Percentiles rank a stretch among this genome's conserved stretches.
Evolutionary conservation across 1,140 invertebrate species (phyloP).

Genomic region (Piezodorus guildinii): DNA sequence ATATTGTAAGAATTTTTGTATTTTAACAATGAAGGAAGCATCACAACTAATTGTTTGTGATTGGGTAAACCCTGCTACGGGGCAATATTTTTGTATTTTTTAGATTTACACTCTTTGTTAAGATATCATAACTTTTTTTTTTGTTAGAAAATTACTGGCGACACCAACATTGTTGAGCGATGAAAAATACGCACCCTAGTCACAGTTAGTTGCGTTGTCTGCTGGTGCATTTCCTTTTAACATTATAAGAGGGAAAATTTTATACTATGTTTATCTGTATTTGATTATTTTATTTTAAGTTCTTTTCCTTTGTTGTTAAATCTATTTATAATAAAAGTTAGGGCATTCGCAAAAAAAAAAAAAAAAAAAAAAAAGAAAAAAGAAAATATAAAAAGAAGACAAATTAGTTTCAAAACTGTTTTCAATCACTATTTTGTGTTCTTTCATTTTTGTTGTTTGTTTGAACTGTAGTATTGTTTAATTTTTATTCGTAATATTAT

Average conservation of each 20-base stretch:
- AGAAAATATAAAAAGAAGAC: not conserved
- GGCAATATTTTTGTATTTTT: slow-evolving; percentile 23
- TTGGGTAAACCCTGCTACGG: slow-evolving; percentile 10
- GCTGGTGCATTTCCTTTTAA: slow-evolving; percentile 25
- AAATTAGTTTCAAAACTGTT: slow-evolving; percentile 6
- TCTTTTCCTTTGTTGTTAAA: slow-evolving; percentile 28
- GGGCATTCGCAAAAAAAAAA: slow-evolving; percentile 7
- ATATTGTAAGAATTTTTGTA: slow-evolving; percentile 6
- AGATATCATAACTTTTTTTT: slow-evolving; percentile 17
- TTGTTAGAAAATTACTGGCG: slow-evolving; percentile 24
- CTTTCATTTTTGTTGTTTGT: slow-evolving; percentile 16
- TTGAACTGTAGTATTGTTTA: slow-evolving; percentile 10
- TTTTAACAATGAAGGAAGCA: slow-evolving; percentile 11
- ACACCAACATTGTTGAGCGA: slow-evolving; percentile 29
- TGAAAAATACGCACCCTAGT: slow-evolving; percentile 27
- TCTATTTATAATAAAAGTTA: slow-evolving; percentile 25
- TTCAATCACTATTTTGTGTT: slow-evolving; percentile 3
- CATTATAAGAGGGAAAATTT: slow-evolving; percentile 24
- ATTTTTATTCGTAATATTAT: slow-evolving; percentile 7
- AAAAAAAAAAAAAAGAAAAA: no score
- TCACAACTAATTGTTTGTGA: slow-evolving; percentile 13
- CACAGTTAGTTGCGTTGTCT: slow-evolving; percentile 28
- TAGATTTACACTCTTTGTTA: slow-evolving; percentile 19
- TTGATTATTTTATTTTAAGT: slow-evolving; percentile 28
- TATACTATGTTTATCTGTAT: slow-evolving; percentile 27